Evolutionary conservation across 2,888 invertebrate genomes (phyloP).

Genomic region (Coleophora deauratella): DNA sequence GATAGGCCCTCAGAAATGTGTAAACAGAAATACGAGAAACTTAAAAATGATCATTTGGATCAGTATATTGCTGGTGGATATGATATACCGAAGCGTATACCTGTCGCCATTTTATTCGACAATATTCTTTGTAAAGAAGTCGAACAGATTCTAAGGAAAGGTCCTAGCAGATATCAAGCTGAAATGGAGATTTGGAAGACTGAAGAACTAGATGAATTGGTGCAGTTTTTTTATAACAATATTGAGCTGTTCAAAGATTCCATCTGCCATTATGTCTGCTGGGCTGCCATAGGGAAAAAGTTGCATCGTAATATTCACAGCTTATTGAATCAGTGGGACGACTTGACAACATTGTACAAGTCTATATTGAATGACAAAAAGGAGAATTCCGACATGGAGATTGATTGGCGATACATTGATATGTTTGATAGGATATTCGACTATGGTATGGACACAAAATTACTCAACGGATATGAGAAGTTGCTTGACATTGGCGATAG

Average conservation of each 20-base stretch:
- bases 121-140: conserved; percentile 49
- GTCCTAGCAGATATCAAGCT: conserved; percentile 12
- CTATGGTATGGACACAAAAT: conserved; percentile 53
- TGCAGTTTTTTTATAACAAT: conserved; percentile 50
- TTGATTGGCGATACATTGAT: conserved; percentile 63
- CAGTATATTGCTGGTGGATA: conserved; percentile 37
- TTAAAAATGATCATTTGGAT: conserved; percentile 39
- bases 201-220: conserved; percentile 40
- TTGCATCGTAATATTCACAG: conserved; percentile 25
- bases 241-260: conserved; percentile 52
- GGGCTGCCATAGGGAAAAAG: conserved; percentile 39
- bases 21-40: conserved; percentile 35
- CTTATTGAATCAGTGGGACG: conserved; percentile 50
- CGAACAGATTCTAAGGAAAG: conserved; percentile 25
- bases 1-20: conserved; percentile 47
- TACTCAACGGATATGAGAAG: conserved; percentile 43
- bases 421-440: conserved; percentile 62
- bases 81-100: conserved; percentile 32
- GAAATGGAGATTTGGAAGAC: conserved; percentile 29
- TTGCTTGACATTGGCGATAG: no score
- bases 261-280: conserved; percentile 52
- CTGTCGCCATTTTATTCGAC: conserved; percentile 49
- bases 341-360: conserved; percentile 41
- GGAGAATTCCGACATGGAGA: conserved; percentile 54
- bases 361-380: conserved; percentile 52